Percentiles rank a stretch among this genome's conserved stretches.
Evolutionary conservation across 2,113 vertebrate species (phyloP).

Genomic region (Epinephelus cyanopodus): DNA sequence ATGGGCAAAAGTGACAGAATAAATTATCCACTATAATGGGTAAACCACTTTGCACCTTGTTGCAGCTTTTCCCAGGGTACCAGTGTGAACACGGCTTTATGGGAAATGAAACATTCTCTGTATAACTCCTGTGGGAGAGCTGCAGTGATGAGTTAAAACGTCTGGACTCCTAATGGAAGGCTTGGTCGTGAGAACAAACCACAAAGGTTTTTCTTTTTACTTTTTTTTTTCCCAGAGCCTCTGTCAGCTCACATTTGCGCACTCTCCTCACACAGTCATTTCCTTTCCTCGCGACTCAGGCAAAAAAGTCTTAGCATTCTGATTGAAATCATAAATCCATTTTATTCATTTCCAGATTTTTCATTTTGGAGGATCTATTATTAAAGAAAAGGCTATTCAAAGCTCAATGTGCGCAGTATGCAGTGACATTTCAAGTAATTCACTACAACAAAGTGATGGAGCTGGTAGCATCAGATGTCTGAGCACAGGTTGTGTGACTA

Average conservation of each 20-base stretch:
- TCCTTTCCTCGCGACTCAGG: constrained; percentile 29
- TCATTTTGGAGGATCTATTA: constrained; percentile 64
- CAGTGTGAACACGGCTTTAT: constrained; percentile 69
- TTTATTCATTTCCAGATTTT: constrained; percentile 64
- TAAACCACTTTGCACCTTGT: constrained; percentile 81
- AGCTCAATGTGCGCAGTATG: constrained; percentile 33
- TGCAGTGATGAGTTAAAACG: constrained; percentile 74
- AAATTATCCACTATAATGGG: constrained; percentile 66
- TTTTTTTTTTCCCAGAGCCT: neutral
- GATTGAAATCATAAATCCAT: constrained; percentile 73
- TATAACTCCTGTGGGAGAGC: constrained; percentile 49
- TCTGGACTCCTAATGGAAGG: constrained; percentile 69
- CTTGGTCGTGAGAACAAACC: constrained; percentile 48
- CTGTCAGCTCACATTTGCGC: constrained; percentile 52
- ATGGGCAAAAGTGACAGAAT: constrained; percentile 56
- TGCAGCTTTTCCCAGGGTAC: constrained; percentile 61
- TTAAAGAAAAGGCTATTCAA: constrained; percentile 25
- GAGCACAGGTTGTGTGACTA: constrained; percentile 17
- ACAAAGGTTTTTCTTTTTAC: constrained; percentile 15
- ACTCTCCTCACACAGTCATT: constrained; percentile 44
- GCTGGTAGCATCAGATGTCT: constrained; percentile 16
- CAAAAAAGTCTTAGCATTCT: constrained; percentile 55
- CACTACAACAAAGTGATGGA: constrained; percentile 18
- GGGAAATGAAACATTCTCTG: constrained; percentile 61
- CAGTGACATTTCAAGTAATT: constrained; percentile 56